These are phyloP conservation scores for Burhinus oedicnemus DNA, from an alignment of 2,113 vertebrate species.

Conservation along the genomic window DNA sequence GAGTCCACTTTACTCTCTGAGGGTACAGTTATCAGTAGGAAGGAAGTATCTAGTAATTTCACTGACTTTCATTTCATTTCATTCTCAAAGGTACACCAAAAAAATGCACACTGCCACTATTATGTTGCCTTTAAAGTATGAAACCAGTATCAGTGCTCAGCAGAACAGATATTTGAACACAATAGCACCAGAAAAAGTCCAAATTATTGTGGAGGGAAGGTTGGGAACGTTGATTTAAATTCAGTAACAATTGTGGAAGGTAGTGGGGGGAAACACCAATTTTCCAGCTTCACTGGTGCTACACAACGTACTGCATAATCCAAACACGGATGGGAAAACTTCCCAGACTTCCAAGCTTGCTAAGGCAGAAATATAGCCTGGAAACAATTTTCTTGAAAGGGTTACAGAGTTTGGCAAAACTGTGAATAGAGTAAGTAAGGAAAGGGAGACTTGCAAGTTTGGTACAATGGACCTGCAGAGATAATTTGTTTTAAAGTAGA, in stretches of 20 bases:
- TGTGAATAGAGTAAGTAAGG: not conserved
- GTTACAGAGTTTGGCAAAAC: not conserved
- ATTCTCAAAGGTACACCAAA: not conserved
- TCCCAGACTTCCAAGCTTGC: not conserved
- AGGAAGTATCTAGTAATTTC: not conserved
- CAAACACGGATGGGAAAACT: not conserved
- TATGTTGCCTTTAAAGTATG: not conserved
- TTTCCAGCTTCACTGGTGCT: not conserved
- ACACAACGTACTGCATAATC: not conserved
- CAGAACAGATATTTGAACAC: not conserved
- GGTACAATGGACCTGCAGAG: not conserved
- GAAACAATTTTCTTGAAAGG: not conserved
- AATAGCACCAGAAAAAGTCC: not conserved
- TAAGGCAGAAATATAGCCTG: not conserved
- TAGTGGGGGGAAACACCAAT: not conserved
- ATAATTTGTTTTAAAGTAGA: not conserved
- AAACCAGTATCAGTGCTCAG: not conserved
- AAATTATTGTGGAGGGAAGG: not conserved
- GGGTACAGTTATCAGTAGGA: not conserved
- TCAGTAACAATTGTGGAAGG: not conserved
- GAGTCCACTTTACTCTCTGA: not conserved
- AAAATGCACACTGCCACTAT: not conserved
- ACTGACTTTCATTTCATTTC: fast-evolving
- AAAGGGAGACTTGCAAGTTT: not conserved
- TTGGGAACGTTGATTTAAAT: not conserved